Evolutionary conservation across 2,888 invertebrate species (phyloP).

Genomic region (Diabrotica balteata): DNA sequence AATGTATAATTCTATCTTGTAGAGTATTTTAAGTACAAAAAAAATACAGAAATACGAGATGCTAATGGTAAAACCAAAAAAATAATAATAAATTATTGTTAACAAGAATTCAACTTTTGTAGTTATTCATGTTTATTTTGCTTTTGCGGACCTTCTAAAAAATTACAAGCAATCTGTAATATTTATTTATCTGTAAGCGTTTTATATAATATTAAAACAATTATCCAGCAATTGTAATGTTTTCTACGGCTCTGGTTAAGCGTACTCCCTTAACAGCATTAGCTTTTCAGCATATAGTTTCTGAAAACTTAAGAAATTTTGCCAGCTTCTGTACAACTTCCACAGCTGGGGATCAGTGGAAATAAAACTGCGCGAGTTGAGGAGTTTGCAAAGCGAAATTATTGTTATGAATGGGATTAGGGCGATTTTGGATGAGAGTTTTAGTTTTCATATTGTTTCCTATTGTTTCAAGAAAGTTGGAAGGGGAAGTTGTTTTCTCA

Average conservation of each 20-base stretch:
- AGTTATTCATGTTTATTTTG: too few species aligned
- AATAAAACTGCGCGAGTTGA: slow-evolving; percentile 26
- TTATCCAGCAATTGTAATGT: too few species aligned
- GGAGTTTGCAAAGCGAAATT: slow-evolving; percentile 27
- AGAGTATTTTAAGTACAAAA: too few species aligned
- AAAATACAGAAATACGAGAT: too few species aligned
- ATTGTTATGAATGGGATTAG: slow-evolving; percentile 29
- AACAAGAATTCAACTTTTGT: too few species aligned
- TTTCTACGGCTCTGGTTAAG: not conserved
- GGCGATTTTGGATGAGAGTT: slow-evolving; percentile 26
- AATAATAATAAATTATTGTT: too few species aligned
- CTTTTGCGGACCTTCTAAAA: too few species aligned
- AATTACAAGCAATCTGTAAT: too few species aligned
- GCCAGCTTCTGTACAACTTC: slow-evolving; percentile 23
- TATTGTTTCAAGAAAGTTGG: slow-evolving; percentile 14
- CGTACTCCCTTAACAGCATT: slow-evolving; percentile 12
- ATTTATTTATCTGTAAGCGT: too few species aligned
- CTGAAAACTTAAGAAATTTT: slow-evolving; percentile 21
- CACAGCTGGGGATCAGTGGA: slow-evolving; percentile 30
- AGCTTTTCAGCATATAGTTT: slow-evolving; percentile 20
- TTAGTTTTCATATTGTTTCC: slow-evolving; percentile 28
- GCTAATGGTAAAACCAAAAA: too few species aligned
- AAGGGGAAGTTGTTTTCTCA: slow-evolving; percentile 5
- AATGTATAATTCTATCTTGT: too few species aligned
- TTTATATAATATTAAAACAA: too few species aligned